These are phyloP conservation scores for rabbit (Oryctolagus cuniculus) DNA, from an alignment of 2,113 vertebrate species.

Conservation along the genomic window mOryCun1.1 NC_091434.1:85242501-85243000, in stretches of 20 bases:
- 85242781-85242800: not conserved
- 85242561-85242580: not conserved
- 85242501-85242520: not conserved
- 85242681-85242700: slow-evolving; percentile 6
- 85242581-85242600: not conserved
- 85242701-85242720: not conserved
- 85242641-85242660: not conserved
- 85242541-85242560: not conserved
- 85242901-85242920: not conserved
- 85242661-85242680: slow-evolving; percentile 2
- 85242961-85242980: not conserved
- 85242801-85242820: not conserved
- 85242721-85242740: not conserved
- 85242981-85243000: not conserved
- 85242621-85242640: not conserved
- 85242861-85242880: not conserved
- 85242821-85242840: not conserved
- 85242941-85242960: not conserved
- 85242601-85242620: not conserved
- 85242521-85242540: not conserved
- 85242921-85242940: not conserved
- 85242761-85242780: not conserved
- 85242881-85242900: not conserved
- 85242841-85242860: not conserved
- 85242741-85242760: not conserved